These are phyloP conservation scores for Drosophila burlai DNA, from an alignment of 1,140 invertebrate species.

Conservation along the genomic window DNA sequence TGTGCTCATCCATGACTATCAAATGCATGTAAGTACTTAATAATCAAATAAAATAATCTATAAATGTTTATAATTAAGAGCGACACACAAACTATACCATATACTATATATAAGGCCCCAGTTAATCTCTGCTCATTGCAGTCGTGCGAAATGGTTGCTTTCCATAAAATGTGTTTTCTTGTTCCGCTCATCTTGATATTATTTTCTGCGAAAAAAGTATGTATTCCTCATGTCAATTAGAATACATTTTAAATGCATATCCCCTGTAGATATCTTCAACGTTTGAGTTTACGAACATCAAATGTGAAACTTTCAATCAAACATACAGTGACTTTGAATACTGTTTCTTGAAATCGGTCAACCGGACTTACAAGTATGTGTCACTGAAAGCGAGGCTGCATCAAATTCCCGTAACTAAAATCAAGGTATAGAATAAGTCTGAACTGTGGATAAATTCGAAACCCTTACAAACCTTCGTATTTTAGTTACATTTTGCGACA, in stretches of 20 bases:
- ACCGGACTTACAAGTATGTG: slow-evolving; percentile 10
- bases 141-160: not conserved
- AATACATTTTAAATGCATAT: not conserved
- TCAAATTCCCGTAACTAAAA: not conserved
- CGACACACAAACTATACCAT: not conserved
- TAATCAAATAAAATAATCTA: not conserved
- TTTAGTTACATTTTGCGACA: not conserved
- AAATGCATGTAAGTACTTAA: not conserved
- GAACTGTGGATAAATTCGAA: not conserved
- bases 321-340: slow-evolving; percentile 3
- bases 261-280: not conserved
- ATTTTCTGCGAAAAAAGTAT: no score
- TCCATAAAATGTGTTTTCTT: not conserved
- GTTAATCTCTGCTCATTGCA: not conserved
- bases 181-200: not conserved
- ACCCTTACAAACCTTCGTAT: not conserved
- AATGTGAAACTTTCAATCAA: not conserved
- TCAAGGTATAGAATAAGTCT: not conserved
- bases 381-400: not conserved
- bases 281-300: slow-evolving; percentile 13
- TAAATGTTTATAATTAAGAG: not conserved
- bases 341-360: slow-evolving; percentile 13
- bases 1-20: not conserved
- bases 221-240: no score
- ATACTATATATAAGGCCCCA: no score